Percentiles rank a stretch among this genome's conserved stretches.
phyloP scores from a whole-genome alignment of 2,797 vertebrate species.

The Esox masquinongy region DNA sequence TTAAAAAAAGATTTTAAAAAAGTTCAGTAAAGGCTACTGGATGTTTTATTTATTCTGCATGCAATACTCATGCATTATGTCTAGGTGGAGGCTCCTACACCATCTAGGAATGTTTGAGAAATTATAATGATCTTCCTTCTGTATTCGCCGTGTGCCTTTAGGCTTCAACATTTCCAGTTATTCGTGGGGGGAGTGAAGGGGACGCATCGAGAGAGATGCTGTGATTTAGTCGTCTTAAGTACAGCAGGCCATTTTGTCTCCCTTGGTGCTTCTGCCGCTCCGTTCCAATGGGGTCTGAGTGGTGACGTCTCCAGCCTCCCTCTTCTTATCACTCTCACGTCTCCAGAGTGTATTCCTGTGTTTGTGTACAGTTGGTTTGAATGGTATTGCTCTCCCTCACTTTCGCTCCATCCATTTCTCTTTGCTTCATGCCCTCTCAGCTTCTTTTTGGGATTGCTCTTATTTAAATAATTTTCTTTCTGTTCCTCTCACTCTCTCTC shows the following conservation, averaged over 20 bases:
- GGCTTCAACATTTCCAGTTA: neutral
- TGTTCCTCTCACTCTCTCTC: conserved; percentile 9
- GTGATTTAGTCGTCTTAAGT: neutral
- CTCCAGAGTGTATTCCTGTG: neutral
- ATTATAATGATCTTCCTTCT: conserved; percentile 6
- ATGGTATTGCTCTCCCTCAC: neutral
- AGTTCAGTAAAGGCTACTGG: conserved; percentile 19
- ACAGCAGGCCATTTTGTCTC: neutral
- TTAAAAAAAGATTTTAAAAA: too few species aligned
- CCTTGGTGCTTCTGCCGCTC: neutral
- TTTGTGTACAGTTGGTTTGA: neutral
- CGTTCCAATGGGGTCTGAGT: neutral
- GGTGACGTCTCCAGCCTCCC: neutral
- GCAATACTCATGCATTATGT: conserved; percentile 48
- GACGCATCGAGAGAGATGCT: neutral
- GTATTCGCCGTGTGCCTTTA: neutral
- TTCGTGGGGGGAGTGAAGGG: neutral
- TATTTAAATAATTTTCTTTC: neutral
- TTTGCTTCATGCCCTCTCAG: conserved; percentile 23
- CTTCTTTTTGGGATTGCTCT: conserved; percentile 8
- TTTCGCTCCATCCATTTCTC: conserved; percentile 9
- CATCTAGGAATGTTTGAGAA: conserved; percentile 7
- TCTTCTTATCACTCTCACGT: neutral
- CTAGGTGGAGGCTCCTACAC: conserved; percentile 21
- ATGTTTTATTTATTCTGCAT: conserved; percentile 53